Percentiles rank a stretch among this genome's conserved stretches.
phyloP scores from a whole-genome alignment of 2,113 vertebrate genomes.

The Psettodes erumei region DNA sequence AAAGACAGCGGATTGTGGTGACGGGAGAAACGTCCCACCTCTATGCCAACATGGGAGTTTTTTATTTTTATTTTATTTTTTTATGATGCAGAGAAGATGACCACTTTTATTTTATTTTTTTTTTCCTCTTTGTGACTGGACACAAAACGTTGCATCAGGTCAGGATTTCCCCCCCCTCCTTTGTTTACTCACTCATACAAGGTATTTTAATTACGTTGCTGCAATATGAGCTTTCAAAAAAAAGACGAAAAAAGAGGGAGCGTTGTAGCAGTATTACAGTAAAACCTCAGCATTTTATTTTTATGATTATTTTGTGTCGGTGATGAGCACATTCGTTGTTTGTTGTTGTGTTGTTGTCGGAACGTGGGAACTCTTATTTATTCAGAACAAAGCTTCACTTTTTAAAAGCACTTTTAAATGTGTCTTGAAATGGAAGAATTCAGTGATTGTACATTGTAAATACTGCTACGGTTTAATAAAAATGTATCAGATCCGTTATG shows the following conservation, averaged over 20 bases:
- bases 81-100: conserved; percentile 29
- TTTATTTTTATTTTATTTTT: conserved; percentile 3
- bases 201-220: conserved; percentile 41
- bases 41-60: conserved; percentile 15
- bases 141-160: conserved; percentile 47
- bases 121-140: conserved; percentile 41
- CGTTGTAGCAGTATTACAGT: conserved; percentile 53
- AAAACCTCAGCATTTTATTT: conserved; percentile 62
- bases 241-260: conserved; percentile 31
- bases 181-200: conserved; percentile 36
- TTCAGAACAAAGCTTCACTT: conserved; percentile 89
- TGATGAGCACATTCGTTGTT: conserved; percentile 65
- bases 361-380: conserved; percentile 88
- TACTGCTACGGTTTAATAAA: conserved; percentile 77
- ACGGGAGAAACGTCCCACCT: conserved; percentile 21
- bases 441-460: conserved; percentile 93
- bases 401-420: conserved; percentile 93
- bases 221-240: conserved; percentile 43
- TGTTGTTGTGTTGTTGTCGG: conserved; percentile 67
- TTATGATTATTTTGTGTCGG: conserved; percentile 18
- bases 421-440: conserved; percentile 91
- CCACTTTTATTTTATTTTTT: conserved; percentile 38
- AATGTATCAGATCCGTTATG: conserved; percentile 65
- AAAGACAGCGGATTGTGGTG: conserved; percentile 34
- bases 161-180: conserved; percentile 33